Evolutionary conservation across 2,888 invertebrate species (phyloP), one percentile per base, ranked within the genome.

Genomic region (Drosophila nr. medialis): DNA sequence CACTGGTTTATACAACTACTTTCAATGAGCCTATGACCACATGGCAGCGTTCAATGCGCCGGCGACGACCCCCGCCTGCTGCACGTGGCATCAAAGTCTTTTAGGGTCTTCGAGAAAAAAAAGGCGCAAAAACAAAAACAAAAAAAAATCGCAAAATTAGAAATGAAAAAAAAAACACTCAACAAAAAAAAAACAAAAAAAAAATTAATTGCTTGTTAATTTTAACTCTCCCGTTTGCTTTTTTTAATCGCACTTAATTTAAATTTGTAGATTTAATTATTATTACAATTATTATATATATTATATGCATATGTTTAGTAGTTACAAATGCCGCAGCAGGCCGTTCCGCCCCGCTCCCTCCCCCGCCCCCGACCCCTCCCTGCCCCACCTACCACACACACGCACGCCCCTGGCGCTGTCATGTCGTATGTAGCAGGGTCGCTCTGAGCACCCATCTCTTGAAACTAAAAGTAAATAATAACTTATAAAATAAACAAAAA

Each of bases 1-100:
- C 75, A 91, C 93, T 75, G 94, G 94, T 75, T 93, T 94, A 82
- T 94, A 94, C 90, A 94, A 94, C 90, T 94, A 94, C 92, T 94
- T 94, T 92, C 94, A 94, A 86, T 94, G 91, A 91, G 74, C 70
- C 36, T 24, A 15, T 53, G 54, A 29, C 38, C 58, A 38, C 21
- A 34, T 50, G 64, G 45, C 36, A 60, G 59, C 62, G 53, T 64
- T 51, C 30, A 18, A 30, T 45, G 45, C 58, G 42, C 42, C 36
- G 48, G 50, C 62, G 50, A 55, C 58, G 50, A 42, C 36, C 34
- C 49, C 60, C 53, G 51, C 53, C 70, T 70, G 71, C 77, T 78
- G 84, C 70, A 59, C 58, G 75, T 89, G 83, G 86, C 83, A 83
- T 75, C 61, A 69, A 65, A 59, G 75, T 79, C 69, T 51, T 69